A percentile compares a stretch with the other conserved stretches of the same genome.
These are phyloP conservation scores for Drosophila mercatorum DNA, from an alignment of 2,888 invertebrate genomes.

Conservation along the genomic window DNA sequence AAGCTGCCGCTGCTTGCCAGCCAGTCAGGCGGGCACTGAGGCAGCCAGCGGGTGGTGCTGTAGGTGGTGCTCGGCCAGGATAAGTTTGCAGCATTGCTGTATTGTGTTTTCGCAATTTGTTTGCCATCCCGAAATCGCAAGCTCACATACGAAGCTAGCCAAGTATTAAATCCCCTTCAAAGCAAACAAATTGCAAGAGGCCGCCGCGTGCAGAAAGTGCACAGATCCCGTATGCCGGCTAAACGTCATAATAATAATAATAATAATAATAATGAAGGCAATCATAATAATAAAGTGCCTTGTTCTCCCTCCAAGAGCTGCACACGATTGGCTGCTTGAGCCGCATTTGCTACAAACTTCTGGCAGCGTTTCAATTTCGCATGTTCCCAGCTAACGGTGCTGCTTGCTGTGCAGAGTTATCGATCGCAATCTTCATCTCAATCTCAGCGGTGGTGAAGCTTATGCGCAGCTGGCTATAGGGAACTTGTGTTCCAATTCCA, in stretches of 20 bases:
- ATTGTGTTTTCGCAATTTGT: conserved; percentile 58
- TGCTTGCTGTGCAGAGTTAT: background rate
- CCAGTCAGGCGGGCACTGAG: background rate
- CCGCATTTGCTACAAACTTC: conserved; percentile 1
- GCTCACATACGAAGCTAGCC: conserved; percentile 35
- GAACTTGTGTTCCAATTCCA: background rate
- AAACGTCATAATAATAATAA: conserved; percentile 18
- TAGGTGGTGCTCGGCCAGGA: conserved; percentile 3
- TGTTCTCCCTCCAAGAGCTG: conserved; percentile 1
- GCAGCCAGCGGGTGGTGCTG: background rate
- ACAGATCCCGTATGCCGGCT: conserved; percentile 3
- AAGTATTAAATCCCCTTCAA: conserved; percentile 33
- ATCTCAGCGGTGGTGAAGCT: background rate
- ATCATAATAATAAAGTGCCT: conserved; percentile 19
- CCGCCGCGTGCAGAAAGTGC: conserved; percentile 3
- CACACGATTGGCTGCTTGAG: background rate
- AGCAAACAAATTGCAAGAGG: conserved; percentile 1
- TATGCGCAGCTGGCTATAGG: too few species aligned
- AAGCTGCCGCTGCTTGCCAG: conserved; percentile 30
- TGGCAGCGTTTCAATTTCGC: background rate
- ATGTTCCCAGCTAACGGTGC: background rate
- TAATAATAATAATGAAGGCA: conserved; percentile 6
- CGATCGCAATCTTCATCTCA: background rate
- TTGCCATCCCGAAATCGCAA: conserved; percentile 46
- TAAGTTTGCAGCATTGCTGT: conserved; percentile 25